Evolutionary conservation across 2,888 invertebrate genomes (phyloP), one percentile per base, ranked within the genome.

Genomic region (Gymnocheta viridis): DNA sequence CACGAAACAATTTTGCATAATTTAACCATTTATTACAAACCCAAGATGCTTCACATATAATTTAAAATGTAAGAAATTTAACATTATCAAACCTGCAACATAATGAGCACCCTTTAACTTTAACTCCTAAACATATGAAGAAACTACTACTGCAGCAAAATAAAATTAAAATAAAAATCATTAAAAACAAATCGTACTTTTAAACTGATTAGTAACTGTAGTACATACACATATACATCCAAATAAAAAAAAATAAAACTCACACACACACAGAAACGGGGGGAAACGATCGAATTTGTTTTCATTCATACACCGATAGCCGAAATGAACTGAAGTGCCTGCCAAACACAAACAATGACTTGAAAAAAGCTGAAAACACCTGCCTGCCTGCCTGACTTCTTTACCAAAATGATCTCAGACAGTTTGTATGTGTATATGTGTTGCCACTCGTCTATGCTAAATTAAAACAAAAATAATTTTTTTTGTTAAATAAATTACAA

Each of bases 141-240:
- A 74, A 74, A 81, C 41, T 47, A 32, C 58, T 17, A 49, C 14
- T 29, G 32, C 14, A 51, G 19, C 41, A 70, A 74, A 82, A 70
- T 22, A 35, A 67, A 89, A 76, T 47, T 22, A 89, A 89, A 88
- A 89, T 86, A 87, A 89, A 90, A 90, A 89, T 89, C 88, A 89
- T 88, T 89, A 89, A 72, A 79, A 89, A 90, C 89, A 90, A 90
- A 90, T 90, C 90, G 89, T 89, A 89, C 89, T 89, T 89, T 89
- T 89, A 89, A 88, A 89, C 72, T 82, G 81, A 84, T 76, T 84
- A 76, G 74, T 62, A 76, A 69, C 56, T 87, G 89, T 87, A 87
- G 74, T 85, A 60, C 69, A 69, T 58, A 49, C 1, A 44, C 2
- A 72, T 38, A 77, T 17, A 47, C 24, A n/a, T n/a, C n/a, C n/a